Conservation (phyloP, 2,113 vertebrate genomes). For the Thunnus thynnus region DNA sequence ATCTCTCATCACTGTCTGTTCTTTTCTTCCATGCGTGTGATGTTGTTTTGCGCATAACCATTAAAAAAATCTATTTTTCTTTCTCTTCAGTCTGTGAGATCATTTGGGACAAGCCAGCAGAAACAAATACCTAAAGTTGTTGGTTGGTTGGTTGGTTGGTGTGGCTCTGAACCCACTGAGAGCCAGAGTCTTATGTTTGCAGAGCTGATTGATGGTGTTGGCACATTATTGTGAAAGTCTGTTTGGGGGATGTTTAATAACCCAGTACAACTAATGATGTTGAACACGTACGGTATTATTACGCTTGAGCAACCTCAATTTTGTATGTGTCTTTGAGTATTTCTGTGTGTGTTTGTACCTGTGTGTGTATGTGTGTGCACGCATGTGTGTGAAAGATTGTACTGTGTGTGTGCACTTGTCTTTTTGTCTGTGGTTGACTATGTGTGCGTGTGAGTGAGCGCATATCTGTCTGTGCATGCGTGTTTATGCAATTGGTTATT, state of each 20-base stretch:
- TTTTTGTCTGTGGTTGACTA: background rate
- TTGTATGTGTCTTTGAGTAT: background rate
- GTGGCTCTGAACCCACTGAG: conserved; percentile 24
- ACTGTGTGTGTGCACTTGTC: background rate
- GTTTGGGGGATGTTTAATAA: conserved; percentile 72
- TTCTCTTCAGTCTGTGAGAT: background rate
- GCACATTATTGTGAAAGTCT: conserved; percentile 63
- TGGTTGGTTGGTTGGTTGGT: background rate
- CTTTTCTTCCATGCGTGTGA: no score
- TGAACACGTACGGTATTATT: conserved; percentile 57
- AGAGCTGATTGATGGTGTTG: conserved; percentile 61
- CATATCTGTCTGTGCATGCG: background rate
- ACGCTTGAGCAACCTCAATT: conserved; percentile 40
- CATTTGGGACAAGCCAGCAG: background rate
- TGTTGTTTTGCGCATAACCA: background rate
- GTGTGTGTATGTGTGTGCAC: background rate
- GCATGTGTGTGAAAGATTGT: background rate
- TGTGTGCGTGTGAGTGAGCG: background rate
- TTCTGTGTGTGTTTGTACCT: background rate
- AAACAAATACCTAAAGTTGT: background rate
- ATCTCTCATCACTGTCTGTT: no score
- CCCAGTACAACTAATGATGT: conserved; percentile 68
- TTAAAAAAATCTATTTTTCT: background rate
- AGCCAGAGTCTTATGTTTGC: conserved; percentile 38
- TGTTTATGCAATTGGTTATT: background rate